Percentiles rank a stretch among this genome's conserved stretches.
Conservation (phyloP, 2,797 vertebrate genomes). For the Scolopax rusticola region DNA sequence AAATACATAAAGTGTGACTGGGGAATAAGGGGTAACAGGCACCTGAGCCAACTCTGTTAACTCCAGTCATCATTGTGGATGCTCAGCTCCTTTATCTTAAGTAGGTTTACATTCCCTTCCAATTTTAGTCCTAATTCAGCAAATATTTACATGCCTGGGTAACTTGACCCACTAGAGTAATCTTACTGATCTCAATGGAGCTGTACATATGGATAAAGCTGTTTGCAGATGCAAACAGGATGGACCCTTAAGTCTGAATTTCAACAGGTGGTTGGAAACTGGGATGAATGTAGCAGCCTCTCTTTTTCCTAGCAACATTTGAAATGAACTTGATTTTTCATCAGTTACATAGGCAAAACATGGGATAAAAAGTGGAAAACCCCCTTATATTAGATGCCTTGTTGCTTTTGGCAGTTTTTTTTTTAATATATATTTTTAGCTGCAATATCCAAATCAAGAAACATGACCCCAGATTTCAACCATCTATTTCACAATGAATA, state of each 20-base stretch:
- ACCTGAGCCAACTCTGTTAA: slow-evolving; percentile 27
- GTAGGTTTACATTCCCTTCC: slow-evolving; percentile 37
- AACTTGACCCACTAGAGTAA: background rate
- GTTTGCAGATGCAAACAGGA: slow-evolving; percentile 49
- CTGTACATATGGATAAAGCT: slow-evolving; percentile 61
- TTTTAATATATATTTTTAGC: background rate
- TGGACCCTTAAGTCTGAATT: slow-evolving; percentile 36
- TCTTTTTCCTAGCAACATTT: background rate
- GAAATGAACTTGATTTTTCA: background rate
- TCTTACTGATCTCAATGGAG: slow-evolving; percentile 39
- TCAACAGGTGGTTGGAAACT: background rate
- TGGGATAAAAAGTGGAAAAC: rapidly evolving
- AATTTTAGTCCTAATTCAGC: slow-evolving; percentile 50
- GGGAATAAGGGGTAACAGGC: background rate
- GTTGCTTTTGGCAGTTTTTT: background rate
- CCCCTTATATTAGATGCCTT: background rate
- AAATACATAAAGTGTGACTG: background rate
- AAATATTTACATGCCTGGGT: slow-evolving; percentile 70
- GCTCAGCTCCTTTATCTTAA: slow-evolving; percentile 44
- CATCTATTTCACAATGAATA: background rate
- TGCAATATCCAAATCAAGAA: background rate
- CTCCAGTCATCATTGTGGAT: background rate
- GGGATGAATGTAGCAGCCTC: background rate
- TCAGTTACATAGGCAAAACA: background rate
- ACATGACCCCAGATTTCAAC: background rate